Base-by-base conservation (phyloP, 1,140 invertebrate genomes). In the Philopotamus ludificatus region DNA sequence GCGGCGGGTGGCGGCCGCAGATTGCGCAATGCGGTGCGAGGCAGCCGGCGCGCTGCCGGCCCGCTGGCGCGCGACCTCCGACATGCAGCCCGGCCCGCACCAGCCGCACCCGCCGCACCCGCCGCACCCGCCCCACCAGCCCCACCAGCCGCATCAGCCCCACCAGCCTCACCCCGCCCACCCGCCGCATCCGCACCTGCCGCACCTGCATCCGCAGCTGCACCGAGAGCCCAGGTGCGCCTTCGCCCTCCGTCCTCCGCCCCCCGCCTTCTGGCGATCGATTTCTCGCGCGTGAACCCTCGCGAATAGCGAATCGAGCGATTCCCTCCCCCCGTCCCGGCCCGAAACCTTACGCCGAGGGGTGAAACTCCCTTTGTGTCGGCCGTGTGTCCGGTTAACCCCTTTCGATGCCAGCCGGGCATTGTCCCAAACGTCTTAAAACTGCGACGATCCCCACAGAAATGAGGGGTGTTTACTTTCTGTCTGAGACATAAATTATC, bases 341-440 rank as follows among this genome's bases (percentile, higher is more conserved):
- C n/a, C n/a, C n/a, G n/a, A n/a, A n/a, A n/a, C n/a, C n/a, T n/a
- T n/a, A n/a, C n/a, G 4, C 47, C 12, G 28, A 58, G 21, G 28
- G 44, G 57, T 15, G 15, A 60, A 44, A 47, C 28, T 2, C 44
- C 15, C 25, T 28, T 50, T 62, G 59, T 62, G 3, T 20, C 2
- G 1, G 39, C 50, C 18, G 59, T 62, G 34, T 25, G 20, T 62
- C 60, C 53, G 47, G 60, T 51, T 62, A 51, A 53, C 60, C 44
- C 53, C 39, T 67, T 67, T 68, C n/a, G n/a, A n/a, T 68, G n/a
- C 57, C 22, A 21, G 8, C 21, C n/a, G 39, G 49, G n/a, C 47
- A 62, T 60, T 65, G 39, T 65, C 39, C 18, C 42, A 58, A 60
- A 58, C 65, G 63, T 65, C 62, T 68, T 65, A 68, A 41, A 44